These are phyloP conservation scores for Phoxinus phoxinus DNA, from an alignment of 2,113 vertebrate species.

Conservation along the genomic window DNA sequence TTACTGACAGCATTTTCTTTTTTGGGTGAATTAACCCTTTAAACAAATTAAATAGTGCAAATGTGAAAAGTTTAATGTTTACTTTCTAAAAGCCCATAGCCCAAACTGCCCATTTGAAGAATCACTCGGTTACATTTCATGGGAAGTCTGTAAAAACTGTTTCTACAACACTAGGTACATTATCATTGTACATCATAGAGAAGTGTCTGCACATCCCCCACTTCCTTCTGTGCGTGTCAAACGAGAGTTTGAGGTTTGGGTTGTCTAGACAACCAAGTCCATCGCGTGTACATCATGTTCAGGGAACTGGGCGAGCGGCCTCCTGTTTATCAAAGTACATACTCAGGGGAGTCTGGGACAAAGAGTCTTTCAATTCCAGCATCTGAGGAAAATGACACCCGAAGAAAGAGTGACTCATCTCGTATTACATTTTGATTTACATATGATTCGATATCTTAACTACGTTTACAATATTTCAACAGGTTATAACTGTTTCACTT, in stretches of 20 bases:
- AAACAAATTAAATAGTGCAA: neutral
- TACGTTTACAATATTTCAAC: neutral
- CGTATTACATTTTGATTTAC: too few relatives aligned
- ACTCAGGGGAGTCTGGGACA: conserved; percentile 1
- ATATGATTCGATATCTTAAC: neutral
- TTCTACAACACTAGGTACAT: conserved; percentile 46
- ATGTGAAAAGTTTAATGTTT: neutral
- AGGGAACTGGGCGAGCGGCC: neutral
- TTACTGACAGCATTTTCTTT: too few relatives aligned
- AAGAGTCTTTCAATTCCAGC: neutral
- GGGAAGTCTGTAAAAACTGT: neutral
- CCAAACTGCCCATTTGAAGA: neutral
- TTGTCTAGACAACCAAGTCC: conserved; percentile 74
- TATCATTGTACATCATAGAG: conserved; percentile 31
- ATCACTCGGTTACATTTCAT: neutral
- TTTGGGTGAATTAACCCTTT: too few relatives aligned
- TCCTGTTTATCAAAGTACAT: conserved; percentile 12
- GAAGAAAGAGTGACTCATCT: neutral
- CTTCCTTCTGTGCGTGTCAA: conserved; percentile 68
- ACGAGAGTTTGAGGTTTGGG: conserved; percentile 76
- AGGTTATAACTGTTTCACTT: neutral
- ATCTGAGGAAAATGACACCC: neutral
- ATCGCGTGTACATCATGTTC: conserved; percentile 16
- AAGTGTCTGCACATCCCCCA: conserved; percentile 65
- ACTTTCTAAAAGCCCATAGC: neutral